Base-by-base conservation (phyloP, 2,797 vertebrate genomes). In the Lemur catta region DNA sequence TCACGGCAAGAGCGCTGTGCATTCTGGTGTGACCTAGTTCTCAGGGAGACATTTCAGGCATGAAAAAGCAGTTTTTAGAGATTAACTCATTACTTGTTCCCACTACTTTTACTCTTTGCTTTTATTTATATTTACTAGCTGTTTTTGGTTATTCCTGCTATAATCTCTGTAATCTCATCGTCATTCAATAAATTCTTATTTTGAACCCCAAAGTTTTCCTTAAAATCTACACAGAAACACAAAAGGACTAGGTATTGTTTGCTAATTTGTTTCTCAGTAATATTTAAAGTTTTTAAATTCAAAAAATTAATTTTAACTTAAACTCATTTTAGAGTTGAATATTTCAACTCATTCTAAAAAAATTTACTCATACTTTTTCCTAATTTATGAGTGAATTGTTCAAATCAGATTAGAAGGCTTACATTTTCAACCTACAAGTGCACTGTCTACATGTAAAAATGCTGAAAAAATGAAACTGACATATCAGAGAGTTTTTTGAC, bases 281-380 rank as follows among this genome's bases (percentile, higher is more conserved):
- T 82, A 86, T 61, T 92, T 84, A 46, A 33, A 78, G 5, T 41
- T 84, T 94, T 76, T 76, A 89, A 61, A 82, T 52, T 82, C 41
- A 85, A 81, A 85, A 3, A 57, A 91, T 85, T 52, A 76, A 82
- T 93, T 92, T 93, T 93, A 67, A 78, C 50, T 74, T 48, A 91
- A 88, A 84, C 41, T 85, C 57, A 41, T 69, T 79, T 79, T 87
- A 67, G 1, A 79, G 43, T 86, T 86, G 80, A 81, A 55, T 71
- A 78, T 65, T 86, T 78, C 46, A 50, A 35, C 57, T 87, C 75
- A 59, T 93, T 67, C 46, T 59, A 89, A 89, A 88, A 72, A 50
- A 55, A 52, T 20, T 20, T 65, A 35, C 43, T 95, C 81, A 38
- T 57, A 87, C n/a, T 8, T 55, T 93, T 92, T 72, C 57, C 67